phyloP scores from a whole-genome alignment of 2,797 vertebrate genomes.

The Tauraco hartlaubi region DNA sequence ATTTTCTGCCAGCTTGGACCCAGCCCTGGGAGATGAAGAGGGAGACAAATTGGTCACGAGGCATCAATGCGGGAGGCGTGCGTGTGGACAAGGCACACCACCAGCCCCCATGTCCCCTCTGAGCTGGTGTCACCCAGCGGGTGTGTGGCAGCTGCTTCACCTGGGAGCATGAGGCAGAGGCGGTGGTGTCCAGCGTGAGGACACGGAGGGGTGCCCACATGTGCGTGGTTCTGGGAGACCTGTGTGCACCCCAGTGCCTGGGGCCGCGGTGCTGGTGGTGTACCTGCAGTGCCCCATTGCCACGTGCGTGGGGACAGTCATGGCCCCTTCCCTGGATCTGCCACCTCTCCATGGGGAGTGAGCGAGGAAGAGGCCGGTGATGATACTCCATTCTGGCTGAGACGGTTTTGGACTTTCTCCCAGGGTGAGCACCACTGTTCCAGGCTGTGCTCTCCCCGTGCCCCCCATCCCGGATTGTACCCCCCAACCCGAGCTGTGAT shows the following conservation, averaged over 20 bases:
- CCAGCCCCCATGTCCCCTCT: background rate
- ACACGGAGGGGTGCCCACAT: accelerated
- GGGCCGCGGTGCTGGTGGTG: accelerated
- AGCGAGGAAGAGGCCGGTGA: background rate
- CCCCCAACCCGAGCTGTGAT: background rate
- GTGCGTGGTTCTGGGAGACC: background rate
- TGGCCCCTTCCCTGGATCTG: background rate
- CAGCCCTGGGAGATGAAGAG: background rate
- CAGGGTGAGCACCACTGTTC: background rate
- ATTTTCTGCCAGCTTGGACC: background rate
- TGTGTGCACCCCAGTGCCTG: background rate
- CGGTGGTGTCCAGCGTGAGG: background rate
- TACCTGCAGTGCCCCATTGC: background rate
- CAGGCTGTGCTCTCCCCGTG: background rate
- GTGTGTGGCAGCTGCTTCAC: background rate
- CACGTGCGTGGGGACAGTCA: accelerated
- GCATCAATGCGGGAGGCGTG: accelerated
- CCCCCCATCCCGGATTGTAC: background rate
- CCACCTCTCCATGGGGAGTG: accelerated
- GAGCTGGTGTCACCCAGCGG: background rate
- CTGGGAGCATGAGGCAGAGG: background rate
- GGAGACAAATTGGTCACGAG: background rate
- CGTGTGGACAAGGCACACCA: too few relatives aligned
- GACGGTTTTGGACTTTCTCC: background rate
- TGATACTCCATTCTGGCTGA: background rate